Conservation (phyloP, 2,888 invertebrate species). For the Elgonia sp. region DNA sequence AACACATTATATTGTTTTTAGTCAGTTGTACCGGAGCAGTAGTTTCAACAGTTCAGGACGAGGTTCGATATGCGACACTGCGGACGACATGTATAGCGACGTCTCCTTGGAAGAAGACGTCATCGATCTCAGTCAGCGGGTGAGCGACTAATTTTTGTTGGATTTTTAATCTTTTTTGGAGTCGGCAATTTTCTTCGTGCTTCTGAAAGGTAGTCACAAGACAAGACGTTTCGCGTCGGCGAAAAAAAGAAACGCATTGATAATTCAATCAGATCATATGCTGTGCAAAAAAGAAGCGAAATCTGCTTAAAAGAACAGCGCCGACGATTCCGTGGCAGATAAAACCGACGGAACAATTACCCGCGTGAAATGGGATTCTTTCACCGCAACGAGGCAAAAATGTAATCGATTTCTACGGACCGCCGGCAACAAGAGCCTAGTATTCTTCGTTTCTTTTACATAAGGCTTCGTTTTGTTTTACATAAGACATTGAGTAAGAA, state of each 20-base stretch:
- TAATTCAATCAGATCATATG: conserved; percentile 54
- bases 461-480: background rate
- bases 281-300: conserved; percentile 43
- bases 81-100: conserved; percentile 98
- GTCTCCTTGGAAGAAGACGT: conserved; percentile 97
- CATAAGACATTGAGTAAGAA: conserved; percentile 23
- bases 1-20: conserved; percentile 86
- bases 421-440: background rate
- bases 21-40: conserved; percentile 96
- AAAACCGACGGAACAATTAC: conserved; percentile 52
- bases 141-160: conserved; percentile 85
- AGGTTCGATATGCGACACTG: conserved; percentile 96
- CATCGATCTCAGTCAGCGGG: conserved; percentile 97
- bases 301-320: conserved; percentile 30
- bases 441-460: conserved; percentile 22
- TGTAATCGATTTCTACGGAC: conserved; percentile 53
- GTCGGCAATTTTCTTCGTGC: background rate
- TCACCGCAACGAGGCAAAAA: conserved; percentile 51
- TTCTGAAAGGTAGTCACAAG: background rate
- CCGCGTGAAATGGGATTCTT: conserved; percentile 55
- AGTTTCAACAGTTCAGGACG: conserved; percentile 97
- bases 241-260: conserved; percentile 26
- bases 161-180: conserved; percentile 13
- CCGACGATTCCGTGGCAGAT: conserved; percentile 36
- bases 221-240: background rate